These are phyloP conservation scores for Athalia cordata DNA, from an alignment of 2,888 invertebrate genomes.

Conservation along the genomic window DNA sequence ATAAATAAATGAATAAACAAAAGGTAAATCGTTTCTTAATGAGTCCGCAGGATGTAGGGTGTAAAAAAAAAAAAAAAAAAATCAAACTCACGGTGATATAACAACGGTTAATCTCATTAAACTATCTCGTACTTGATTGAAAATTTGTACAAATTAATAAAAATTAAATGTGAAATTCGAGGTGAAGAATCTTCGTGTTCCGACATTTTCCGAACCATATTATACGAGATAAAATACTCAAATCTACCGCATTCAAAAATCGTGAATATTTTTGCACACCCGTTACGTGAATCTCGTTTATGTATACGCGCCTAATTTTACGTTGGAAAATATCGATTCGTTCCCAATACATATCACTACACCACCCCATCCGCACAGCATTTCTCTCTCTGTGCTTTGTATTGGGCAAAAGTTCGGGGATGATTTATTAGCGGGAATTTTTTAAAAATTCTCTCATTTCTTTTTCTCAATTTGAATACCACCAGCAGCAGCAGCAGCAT, in stretches of 20 bases:
- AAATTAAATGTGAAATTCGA: too few relatives aligned
- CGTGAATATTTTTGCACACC: too few relatives aligned
- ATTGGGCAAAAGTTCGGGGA: conserved; percentile 1
- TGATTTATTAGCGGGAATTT: conserved; percentile 18
- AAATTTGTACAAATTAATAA: too few relatives aligned
- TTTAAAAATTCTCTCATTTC: neutral
- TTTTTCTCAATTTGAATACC: too few relatives aligned
- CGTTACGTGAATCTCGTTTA: neutral
- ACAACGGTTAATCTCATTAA: neutral
- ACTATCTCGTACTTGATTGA: neutral
- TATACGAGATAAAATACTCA: too few relatives aligned
- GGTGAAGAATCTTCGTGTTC: too few relatives aligned
- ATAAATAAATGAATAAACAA: conserved; percentile 8
- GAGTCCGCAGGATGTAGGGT: neutral
- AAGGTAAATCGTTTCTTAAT: conserved; percentile 8
- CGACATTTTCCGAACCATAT: too few relatives aligned
- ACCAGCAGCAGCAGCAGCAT: too few relatives aligned
- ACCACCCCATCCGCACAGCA: neutral
- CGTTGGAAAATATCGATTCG: conserved; percentile 15
- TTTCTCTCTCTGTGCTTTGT: neutral
- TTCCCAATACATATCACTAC: neutral
- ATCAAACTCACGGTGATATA: too few relatives aligned
- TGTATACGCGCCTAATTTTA: neutral
- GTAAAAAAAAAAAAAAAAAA: neutral
- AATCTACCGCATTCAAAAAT: too few relatives aligned